Evolutionary conservation across 2,797 vertebrate genomes (phyloP).

Genomic region (Dendrocincla fuliginosa): DNA sequence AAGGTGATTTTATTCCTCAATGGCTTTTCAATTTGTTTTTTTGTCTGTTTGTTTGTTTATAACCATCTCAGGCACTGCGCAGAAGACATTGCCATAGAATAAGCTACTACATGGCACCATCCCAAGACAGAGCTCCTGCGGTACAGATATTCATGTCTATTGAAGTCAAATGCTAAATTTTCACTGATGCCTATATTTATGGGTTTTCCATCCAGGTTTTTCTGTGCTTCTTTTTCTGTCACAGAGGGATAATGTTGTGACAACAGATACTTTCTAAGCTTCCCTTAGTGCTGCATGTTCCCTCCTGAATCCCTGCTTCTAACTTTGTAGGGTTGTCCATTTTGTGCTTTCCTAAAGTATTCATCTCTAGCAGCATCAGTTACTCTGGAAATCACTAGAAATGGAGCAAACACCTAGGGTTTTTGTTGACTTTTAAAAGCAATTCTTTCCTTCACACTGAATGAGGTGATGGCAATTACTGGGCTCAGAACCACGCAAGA

Average conservation of each 20-base stretch:
- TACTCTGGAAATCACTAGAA: background rate
- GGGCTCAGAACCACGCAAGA: background rate
- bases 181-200: background rate
- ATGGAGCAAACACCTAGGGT: background rate
- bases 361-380: background rate
- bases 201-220: background rate
- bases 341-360: background rate
- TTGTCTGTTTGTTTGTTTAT: background rate
- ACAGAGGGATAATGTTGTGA: background rate
- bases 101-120: background rate
- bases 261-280: slow-evolving; percentile 31
- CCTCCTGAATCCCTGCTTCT: background rate
- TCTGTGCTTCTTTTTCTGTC: background rate
- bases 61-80: background rate
- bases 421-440: background rate
- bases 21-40: background rate
- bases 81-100: background rate
- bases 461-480: background rate
- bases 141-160: background rate
- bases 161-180: background rate
- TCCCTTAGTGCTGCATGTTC: background rate
- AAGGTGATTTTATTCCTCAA: background rate
- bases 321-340: background rate
- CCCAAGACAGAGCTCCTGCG: background rate
- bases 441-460: background rate